phyloP scores from a whole-genome alignment of 1,140 invertebrate genomes.

The Nephila pilipes region DNA sequence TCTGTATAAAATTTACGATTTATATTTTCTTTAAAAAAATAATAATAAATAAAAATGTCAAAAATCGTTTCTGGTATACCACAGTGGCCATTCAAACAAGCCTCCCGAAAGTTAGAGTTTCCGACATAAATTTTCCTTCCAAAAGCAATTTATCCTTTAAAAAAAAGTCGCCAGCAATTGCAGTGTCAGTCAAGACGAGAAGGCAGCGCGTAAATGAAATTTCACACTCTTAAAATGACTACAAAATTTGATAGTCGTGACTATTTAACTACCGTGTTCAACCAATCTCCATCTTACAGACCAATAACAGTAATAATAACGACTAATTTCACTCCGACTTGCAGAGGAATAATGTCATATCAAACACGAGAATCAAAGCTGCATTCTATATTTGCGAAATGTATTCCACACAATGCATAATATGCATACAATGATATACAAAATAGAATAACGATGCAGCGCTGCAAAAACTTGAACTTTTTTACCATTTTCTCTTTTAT shows the following conservation, averaged over 20 bases:
- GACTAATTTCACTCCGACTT: constrained; percentile 41
- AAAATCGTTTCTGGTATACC: not conserved
- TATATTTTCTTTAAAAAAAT: constrained; percentile 4
- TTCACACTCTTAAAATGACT: constrained; percentile 20
- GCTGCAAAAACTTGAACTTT: constrained; percentile 53
- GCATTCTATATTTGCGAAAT: constrained; percentile 66
- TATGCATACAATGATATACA: constrained; percentile 76
- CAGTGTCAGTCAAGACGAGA: not conserved
- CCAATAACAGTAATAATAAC: constrained; percentile 74
- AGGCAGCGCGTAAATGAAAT: not conserved
- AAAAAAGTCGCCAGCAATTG: constrained; percentile 5
- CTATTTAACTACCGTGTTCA: constrained; percentile 44
- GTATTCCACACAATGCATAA: constrained; percentile 65
- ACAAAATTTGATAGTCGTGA: constrained; percentile 68
- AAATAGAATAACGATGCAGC: constrained; percentile 58
- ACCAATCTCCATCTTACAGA: constrained; percentile 55
- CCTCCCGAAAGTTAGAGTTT: not conserved
- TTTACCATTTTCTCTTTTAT: constrained; percentile 70
- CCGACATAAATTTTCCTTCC: constrained; percentile 5
- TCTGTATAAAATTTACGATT: constrained; percentile 25
- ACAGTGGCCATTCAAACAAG: not conserved
- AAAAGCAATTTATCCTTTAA: not conserved
- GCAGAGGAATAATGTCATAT: not conserved
- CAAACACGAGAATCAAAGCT: not conserved
- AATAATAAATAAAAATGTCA: not conserved